Base-by-base conservation (phyloP, 1,140 invertebrate genomes). In the Neodiprion pinetum region DNA sequence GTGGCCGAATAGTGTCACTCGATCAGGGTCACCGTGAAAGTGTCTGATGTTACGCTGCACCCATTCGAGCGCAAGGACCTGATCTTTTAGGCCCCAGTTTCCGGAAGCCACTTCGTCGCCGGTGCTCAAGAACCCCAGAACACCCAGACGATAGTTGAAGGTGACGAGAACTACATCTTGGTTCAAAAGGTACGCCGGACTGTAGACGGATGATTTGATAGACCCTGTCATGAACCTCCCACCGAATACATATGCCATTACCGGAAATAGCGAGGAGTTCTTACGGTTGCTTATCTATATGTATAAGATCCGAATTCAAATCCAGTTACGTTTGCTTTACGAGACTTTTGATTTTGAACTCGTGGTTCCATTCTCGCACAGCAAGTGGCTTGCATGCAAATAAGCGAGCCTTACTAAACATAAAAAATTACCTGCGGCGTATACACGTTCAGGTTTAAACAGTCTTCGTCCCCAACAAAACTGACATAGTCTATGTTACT, bases 171-270 rank as follows among this genome's bases (percentile, higher is more conserved):
- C 28, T 40, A 40, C 28, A 40, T 40, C 28, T 1, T 40, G 28
- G 28, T 40, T 40, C 28, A 40, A 40, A 40, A 40, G 5, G 28
- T 40, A 88, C 40, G 86, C 81, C 1, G 90, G 86, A 12, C 86
- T 81, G n/a, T 83, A 83, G 0, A 80, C 49, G 9, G 80, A 83
- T 23, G 86, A 85, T 14, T 89, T 85, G 73, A 85, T 89, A 61
- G 84, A 86, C 47, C 91, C 90, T 5, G 5, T 3, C 28, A 40
- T 40, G 77, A 88, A 93, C 69, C 73, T 81, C n/a, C 91, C 91
- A 0, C 91, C 91, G 67, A 92, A 90, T n/a, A 88, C 67, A 69
- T 86, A 92, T 4, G 74, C 61, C 28, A 40, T 40, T 40, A 40
- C 28, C 28, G 28, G 28, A 40, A 40, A 0, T 40, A 40, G 28